Percentiles rank a stretch among this genome's conserved stretches.
These are phyloP conservation scores for Papilio dardanus DNA, from an alignment of 1,140 invertebrate species.

Conservation along the genomic window DNA sequence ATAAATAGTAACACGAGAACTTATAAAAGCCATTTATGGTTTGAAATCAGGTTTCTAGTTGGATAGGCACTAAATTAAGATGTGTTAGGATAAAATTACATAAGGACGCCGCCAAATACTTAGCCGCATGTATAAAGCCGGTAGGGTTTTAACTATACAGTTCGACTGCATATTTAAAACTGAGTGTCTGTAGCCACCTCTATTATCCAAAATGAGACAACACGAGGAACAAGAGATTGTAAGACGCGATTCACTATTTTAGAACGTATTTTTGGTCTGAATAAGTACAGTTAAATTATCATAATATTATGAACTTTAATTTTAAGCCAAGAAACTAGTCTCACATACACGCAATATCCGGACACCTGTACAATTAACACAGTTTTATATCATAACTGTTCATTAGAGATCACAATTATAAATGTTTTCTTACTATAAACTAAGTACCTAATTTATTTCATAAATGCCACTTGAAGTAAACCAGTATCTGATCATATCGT, in stretches of 20 bases:
- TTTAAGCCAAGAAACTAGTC: neutral
- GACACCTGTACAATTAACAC: conserved; percentile 5
- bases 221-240: no score
- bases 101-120: neutral
- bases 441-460: neutral
- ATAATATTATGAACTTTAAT: no score
- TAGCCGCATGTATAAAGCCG: no score
- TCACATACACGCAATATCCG: neutral
- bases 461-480: neutral
- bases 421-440: neutral
- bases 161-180: no score
- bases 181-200: no score
- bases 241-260: neutral
- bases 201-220: no score
- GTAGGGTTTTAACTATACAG: no score
- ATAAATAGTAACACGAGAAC: conserved; percentile 35
- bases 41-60: conserved; percentile 28
- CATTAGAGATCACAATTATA: conserved; percentile 7
- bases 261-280: neutral
- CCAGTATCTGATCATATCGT: neutral
- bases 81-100: conserved; percentile 30
- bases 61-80: conserved; percentile 28
- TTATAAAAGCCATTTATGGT: conserved; percentile 21
- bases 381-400: neutral
- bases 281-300: neutral